Percentiles rank a stretch among this genome's conserved stretches.
phyloP scores from a whole-genome alignment of 2,797 vertebrate genomes.

The Natrix natrix region DNA sequence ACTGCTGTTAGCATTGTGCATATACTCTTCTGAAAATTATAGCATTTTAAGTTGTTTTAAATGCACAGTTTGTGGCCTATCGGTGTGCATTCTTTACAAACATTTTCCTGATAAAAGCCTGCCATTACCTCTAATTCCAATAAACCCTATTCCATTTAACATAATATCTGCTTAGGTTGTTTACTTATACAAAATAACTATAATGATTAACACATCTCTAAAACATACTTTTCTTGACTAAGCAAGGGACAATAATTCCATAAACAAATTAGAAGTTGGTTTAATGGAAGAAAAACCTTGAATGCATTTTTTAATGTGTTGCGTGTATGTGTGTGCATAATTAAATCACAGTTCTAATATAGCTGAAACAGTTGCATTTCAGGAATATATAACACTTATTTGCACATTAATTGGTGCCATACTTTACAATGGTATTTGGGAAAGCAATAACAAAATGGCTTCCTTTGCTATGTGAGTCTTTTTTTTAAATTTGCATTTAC shows the following conservation, averaged over 20 bases:
- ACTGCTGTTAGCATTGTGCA: background rate
- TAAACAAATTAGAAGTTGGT: conserved; percentile 23
- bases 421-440: conserved; percentile 2
- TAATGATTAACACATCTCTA: conserved; percentile 35
- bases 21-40: conserved; percentile 6
- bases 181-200: conserved; percentile 51
- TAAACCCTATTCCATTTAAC: conserved; percentile 56
- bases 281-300: conserved; percentile 23
- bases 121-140: conserved; percentile 39
- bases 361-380: background rate
- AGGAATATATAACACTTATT: background rate
- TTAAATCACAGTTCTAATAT: background rate
- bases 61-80: background rate
- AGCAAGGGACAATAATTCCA: conserved; percentile 30
- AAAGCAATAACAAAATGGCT: conserved; percentile 15
- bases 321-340: background rate
- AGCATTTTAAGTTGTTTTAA: conserved; percentile 25
- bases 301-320: conserved; percentile 22
- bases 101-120: conserved; percentile 26
- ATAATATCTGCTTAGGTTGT: conserved; percentile 45
- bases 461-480: background rate
- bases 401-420: conserved; percentile 9
- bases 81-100: background rate
- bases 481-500: background rate
- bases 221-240: conserved; percentile 30